Conservation (phyloP, 2,888 invertebrate genomes). For the Zaprionus bogoriensis region DNA sequence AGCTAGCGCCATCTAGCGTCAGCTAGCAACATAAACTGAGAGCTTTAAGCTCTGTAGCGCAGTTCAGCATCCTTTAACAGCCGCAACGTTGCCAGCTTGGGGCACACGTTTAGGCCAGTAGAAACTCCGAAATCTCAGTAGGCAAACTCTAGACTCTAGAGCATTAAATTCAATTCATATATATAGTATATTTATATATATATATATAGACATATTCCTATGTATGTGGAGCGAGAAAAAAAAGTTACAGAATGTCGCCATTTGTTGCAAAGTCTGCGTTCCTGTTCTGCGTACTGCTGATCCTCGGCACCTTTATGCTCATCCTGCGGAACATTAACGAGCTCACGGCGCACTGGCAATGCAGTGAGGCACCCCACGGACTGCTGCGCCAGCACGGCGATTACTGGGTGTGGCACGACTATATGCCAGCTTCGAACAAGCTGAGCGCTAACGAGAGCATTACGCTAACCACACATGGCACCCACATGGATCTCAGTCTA, state of each 20-base stretch:
- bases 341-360: background rate
- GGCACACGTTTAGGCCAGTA: too few species aligned
- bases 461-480: conserved; percentile 81
- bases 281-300: background rate
- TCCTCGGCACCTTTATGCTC: background rate
- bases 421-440: conserved; percentile 7
- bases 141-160: too few species aligned
- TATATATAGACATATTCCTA: background rate
- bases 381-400: conserved; percentile 38
- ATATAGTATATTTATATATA: too few species aligned
- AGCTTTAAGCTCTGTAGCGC: too few species aligned
- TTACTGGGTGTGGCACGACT: conserved; percentile 50
- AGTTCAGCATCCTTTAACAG: too few species aligned
- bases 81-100: too few species aligned
- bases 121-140: too few species aligned
- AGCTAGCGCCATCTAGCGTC: too few species aligned
- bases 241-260: conserved; percentile 27
- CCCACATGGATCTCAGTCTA: conserved; percentile 32
- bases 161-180: too few species aligned
- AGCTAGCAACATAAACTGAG: too few species aligned
- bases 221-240: background rate
- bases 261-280: conserved; percentile 13
- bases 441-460: conserved; percentile 30
- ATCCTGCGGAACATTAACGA: background rate
- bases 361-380: background rate